phyloP scores from a whole-genome alignment of 2,113 vertebrate species.

The Corythaixoides concolor region DNA sequence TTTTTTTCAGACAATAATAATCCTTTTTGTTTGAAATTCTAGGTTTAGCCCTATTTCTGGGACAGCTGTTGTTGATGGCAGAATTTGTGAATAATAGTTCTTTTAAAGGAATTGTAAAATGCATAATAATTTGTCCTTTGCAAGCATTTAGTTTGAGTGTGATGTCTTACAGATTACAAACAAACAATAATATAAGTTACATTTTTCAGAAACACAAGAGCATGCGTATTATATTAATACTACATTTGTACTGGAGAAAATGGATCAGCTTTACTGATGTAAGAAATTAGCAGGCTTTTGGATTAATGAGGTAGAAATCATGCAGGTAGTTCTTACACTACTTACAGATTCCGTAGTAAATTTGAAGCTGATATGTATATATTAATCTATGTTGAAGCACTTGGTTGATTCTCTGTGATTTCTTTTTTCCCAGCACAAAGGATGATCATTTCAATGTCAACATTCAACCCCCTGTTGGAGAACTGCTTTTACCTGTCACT shows the following conservation, averaged over 20 bases:
- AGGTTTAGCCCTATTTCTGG: neutral
- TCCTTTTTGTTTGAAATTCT: neutral
- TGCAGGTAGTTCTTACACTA: neutral
- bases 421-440: constrained; percentile 83
- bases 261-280: neutral
- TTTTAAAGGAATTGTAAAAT: neutral
- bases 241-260: neutral
- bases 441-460: constrained; percentile 88
- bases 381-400: neutral
- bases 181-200: neutral
- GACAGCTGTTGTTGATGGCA: neutral
- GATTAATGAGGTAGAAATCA: neutral
- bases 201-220: neutral
- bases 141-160: neutral
- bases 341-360: neutral
- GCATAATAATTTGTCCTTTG: neutral
- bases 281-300: neutral
- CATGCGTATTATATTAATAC: neutral
- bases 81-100: neutral
- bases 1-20: neutral
- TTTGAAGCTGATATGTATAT: neutral
- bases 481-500: constrained; percentile 87
- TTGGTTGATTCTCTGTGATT: constrained; percentile 28
- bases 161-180: neutral
- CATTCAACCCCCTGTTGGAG: constrained; percentile 91